Percentiles rank a stretch among this genome's conserved stretches.
These are phyloP conservation scores for Clarias gariepinus DNA, from an alignment of 2,113 vertebrate species.

Conservation along the genomic window DNA sequence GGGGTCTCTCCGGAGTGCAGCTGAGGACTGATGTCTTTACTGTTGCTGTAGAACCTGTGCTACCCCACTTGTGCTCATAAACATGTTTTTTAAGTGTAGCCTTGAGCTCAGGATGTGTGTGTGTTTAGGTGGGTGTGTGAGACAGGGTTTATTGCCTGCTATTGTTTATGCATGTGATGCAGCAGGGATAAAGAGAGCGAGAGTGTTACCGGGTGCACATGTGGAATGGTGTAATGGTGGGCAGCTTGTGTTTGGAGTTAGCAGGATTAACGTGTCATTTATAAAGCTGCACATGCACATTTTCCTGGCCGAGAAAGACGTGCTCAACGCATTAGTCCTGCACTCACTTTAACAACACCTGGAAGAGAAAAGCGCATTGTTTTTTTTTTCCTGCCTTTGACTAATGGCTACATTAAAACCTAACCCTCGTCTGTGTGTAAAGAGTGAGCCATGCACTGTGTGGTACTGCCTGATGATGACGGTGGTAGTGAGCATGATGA, in stretches of 20 bases:
- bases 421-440: slow-evolving; percentile 22
- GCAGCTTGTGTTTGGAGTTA: slow-evolving; percentile 50
- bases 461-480: slow-evolving; percentile 32
- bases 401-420: slow-evolving; percentile 34
- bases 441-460: slow-evolving; percentile 8
- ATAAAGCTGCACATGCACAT: slow-evolving; percentile 24
- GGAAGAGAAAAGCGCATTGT: neutral
- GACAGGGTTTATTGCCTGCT: slow-evolving; percentile 4
- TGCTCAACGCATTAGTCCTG: slow-evolving; percentile 39
- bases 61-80: slow-evolving; percentile 37
- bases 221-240: slow-evolving; percentile 25
- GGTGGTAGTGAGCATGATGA: neutral
- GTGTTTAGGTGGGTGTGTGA: slow-evolving; percentile 2
- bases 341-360: slow-evolving; percentile 5
- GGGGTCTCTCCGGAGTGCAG: slow-evolving; percentile 46
- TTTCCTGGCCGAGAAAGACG: slow-evolving; percentile 30
- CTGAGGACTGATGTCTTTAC: slow-evolving; percentile 50
- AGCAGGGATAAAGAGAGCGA: slow-evolving; percentile 6
- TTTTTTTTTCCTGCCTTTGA: slow-evolving; percentile 26
- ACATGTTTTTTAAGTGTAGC: slow-evolving; percentile 46
- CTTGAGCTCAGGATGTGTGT: slow-evolving; percentile 44
- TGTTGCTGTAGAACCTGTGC: slow-evolving; percentile 25
- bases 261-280: slow-evolving; percentile 45
- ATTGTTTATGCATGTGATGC: slow-evolving; percentile 22
- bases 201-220: slow-evolving; percentile 28